Evolutionary conservation across 2,888 invertebrate genomes (phyloP).

Genomic region (Sceliomorpha sp.): DNA sequence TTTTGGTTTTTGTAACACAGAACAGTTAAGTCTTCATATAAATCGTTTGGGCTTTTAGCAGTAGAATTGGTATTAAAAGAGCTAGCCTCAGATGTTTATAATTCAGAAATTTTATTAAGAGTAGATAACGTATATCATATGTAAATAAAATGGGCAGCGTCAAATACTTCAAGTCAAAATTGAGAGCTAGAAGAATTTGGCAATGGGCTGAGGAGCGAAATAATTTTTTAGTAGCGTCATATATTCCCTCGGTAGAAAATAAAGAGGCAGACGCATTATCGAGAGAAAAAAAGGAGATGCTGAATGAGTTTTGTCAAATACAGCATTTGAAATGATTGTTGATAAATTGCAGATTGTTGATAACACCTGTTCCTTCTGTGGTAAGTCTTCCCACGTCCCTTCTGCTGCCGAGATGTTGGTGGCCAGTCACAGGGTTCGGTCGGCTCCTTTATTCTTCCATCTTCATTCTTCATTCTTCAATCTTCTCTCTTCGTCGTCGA

Average conservation of each 20-base stretch:
- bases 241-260: too few relatives aligned
- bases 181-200: conserved; percentile 29
- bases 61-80: conserved; percentile 13
- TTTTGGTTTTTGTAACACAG: conserved; percentile 28
- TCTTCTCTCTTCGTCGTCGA: too few relatives aligned
- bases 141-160: conserved; percentile 44
- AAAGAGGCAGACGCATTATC: too few relatives aligned
- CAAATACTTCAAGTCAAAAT: conserved; percentile 5
- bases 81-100: conserved; percentile 4
- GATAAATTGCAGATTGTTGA: conserved; percentile 20
- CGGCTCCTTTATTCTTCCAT: too few relatives aligned
- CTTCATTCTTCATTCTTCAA: too few relatives aligned
- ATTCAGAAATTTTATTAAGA: conserved; percentile 23
- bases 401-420: too few relatives aligned
- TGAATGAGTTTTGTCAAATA: too few relatives aligned
- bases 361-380: too few relatives aligned
- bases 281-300: conserved; percentile 32
- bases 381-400: too few relatives aligned
- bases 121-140: conserved; percentile 39
- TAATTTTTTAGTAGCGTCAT: too few relatives aligned
- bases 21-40: conserved; percentile 13
- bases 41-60: conserved; percentile 24
- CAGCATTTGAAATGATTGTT: conserved; percentile 26
- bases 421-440: too few relatives aligned
- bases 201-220: conserved; percentile 25